Conservation (phyloP, 2,888 invertebrate genomes). For the Calliscelio sp. region DNA sequence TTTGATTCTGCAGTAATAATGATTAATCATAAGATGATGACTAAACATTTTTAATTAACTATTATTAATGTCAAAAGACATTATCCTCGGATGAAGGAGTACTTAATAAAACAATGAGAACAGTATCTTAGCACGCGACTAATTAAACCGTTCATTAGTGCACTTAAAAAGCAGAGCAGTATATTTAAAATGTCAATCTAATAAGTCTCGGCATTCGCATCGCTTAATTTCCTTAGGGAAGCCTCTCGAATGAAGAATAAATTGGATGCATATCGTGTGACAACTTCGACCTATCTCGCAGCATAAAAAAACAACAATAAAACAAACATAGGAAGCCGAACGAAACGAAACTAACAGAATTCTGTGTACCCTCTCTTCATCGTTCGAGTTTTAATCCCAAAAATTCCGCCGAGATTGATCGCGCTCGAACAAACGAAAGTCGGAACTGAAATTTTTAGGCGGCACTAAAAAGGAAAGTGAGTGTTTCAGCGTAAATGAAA, state of each 20-base stretch:
- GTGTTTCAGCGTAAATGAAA: slow-evolving; percentile 19
- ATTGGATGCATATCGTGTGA: slow-evolving; percentile 43
- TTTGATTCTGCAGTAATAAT: too few relatives aligned
- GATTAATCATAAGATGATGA: too few relatives aligned
- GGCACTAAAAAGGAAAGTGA: slow-evolving; percentile 12
- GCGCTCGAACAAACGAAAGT: neutral
- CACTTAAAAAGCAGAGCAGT: slow-evolving; percentile 14
- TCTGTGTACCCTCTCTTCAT: neutral
- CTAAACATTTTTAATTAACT: too few relatives aligned
- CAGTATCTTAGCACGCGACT: slow-evolving; percentile 22
- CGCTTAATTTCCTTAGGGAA: slow-evolving; percentile 65
- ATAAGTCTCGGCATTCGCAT: slow-evolving; percentile 27
- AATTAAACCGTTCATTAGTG: slow-evolving; percentile 52
- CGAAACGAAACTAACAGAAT: neutral
- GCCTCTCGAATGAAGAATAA: slow-evolving; percentile 24
- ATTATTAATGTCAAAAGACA: slow-evolving; percentile 8
- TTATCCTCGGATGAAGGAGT: slow-evolving; percentile 16
- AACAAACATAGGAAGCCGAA: neutral
- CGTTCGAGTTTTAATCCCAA: neutral
- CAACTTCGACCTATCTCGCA: too few relatives aligned
- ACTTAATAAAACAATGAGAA: slow-evolving; percentile 21
- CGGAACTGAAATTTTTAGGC: neutral
- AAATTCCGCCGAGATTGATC: slow-evolving; percentile 4
- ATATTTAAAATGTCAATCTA: slow-evolving; percentile 55
- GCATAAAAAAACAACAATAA: too few relatives aligned